A percentile compares a stretch with the other conserved stretches of the same genome.
These are phyloP conservation scores for Ptychoptera albimana DNA, from an alignment of 2,888 invertebrate species.

Conservation along the genomic window DNA sequence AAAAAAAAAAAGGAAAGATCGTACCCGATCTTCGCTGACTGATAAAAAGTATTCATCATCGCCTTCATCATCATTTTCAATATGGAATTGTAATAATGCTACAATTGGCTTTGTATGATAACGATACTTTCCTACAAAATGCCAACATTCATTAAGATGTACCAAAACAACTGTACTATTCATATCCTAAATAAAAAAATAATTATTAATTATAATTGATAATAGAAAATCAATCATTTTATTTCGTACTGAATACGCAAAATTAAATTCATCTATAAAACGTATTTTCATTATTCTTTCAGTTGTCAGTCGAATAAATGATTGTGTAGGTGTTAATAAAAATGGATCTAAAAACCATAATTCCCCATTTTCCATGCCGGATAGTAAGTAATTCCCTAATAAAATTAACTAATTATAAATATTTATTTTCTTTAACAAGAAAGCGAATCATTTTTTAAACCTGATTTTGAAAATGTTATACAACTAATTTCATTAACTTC, in stretches of 20 bases:
- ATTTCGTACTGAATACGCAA: conserved; percentile 39
- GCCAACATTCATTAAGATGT: conserved; percentile 34
- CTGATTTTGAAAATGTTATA: neutral
- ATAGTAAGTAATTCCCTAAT: conserved; percentile 38
- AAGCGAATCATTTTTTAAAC: neutral
- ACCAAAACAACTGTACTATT: conserved; percentile 36
- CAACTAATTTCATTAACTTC: neutral
- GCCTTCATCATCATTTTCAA: conserved; percentile 26
- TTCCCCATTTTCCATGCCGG: conserved; percentile 41
- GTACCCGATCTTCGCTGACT: conserved; percentile 38
- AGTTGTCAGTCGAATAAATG: conserved; percentile 15
- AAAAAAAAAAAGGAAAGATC: neutral
- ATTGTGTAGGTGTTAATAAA: conserved; percentile 31
- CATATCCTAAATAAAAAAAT: conserved; percentile 30
- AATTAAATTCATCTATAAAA: conserved; percentile 35
- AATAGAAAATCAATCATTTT: neutral
- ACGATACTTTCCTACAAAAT: conserved; percentile 40
- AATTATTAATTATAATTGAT: neutral
- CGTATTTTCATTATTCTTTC: conserved; percentile 33
- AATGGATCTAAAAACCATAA: conserved; percentile 42
- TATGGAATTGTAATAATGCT: conserved; percentile 15
- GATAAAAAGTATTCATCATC: conserved; percentile 30
- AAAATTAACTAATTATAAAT: neutral
- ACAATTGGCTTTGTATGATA: conserved; percentile 42
- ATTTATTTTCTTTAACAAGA: neutral